Percentiles rank a stretch among this genome's conserved stretches.
These are phyloP conservation scores for Alfaro cultratus DNA, from an alignment of 2,797 vertebrate species.

Conservation along the genomic window DNA sequence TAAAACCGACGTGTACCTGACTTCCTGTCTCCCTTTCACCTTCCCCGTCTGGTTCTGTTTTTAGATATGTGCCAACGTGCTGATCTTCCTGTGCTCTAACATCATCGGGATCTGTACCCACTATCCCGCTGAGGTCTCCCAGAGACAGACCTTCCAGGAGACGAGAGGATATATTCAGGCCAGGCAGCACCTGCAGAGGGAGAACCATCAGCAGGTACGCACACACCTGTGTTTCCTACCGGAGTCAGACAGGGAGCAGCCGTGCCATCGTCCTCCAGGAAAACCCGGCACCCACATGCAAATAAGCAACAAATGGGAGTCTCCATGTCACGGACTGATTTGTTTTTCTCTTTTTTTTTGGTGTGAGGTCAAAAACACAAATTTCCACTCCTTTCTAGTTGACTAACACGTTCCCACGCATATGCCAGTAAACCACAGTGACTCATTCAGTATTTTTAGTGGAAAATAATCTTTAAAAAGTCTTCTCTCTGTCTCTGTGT, in stretches of 20 bases:
- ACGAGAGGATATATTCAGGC: conserved; percentile 97
- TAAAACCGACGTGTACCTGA: conserved; percentile 33
- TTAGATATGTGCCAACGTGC: conserved; percentile 90
- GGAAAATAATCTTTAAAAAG: conserved; percentile 65
- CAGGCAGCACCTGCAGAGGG: conserved; percentile 91
- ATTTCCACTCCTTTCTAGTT: conserved; percentile 56
- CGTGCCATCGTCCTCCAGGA: neutral
- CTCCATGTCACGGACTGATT: conserved; percentile 43
- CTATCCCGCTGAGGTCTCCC: conserved; percentile 95
- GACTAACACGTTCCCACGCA: conserved; percentile 74
- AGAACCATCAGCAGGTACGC: conserved; percentile 95
- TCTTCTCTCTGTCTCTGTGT: conserved; percentile 11
- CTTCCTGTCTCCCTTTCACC: neutral
- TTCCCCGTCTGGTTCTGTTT: conserved; percentile 26
- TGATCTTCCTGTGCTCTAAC: conserved; percentile 95
- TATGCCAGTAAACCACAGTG: conserved; percentile 62
- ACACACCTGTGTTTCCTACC: conserved; percentile 14
- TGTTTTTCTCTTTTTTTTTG: conserved; percentile 52
- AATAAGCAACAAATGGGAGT: conserved; percentile 58
- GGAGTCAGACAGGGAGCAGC: conserved; percentile 28
- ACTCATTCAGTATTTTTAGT: conserved; percentile 67
- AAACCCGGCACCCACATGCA: conserved; percentile 48
- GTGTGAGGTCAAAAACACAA: conserved; percentile 56
- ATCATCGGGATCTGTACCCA: conserved; percentile 96
- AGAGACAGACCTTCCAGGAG: conserved; percentile 97